phyloP scores from a whole-genome alignment of 1,140 invertebrate genomes.

The Scaptodrosophila lebanonensis region DNA sequence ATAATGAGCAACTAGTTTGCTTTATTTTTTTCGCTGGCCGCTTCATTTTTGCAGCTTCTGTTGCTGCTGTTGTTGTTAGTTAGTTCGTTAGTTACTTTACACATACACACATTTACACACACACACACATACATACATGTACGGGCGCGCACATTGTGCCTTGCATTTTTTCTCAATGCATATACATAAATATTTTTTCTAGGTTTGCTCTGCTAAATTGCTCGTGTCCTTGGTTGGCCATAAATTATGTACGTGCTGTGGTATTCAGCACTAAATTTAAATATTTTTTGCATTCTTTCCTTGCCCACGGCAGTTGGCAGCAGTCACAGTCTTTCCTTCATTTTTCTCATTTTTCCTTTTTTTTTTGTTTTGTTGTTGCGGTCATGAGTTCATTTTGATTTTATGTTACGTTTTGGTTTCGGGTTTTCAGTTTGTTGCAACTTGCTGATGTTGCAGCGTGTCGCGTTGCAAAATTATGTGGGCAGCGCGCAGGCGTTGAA shows the following conservation, averaged over 20 bases:
- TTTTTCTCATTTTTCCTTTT: constrained; percentile 17
- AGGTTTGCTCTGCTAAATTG: constrained; percentile 66
- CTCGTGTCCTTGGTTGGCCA: constrained; percentile 73
- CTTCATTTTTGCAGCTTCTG: constrained; percentile 1
- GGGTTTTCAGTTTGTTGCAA: constrained; percentile 51
- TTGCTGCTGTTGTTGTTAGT: constrained; percentile 35
- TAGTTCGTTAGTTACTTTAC: constrained; percentile 57
- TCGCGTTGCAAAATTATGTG: constrained; percentile 38
- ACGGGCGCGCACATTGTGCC: constrained; percentile 13
- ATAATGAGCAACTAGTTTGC: constrained; percentile 35
- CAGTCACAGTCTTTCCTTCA: not conserved
- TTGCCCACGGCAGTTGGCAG: constrained; percentile 11
- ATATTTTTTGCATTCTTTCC: constrained; percentile 35
- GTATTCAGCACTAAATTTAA: constrained; percentile 76
- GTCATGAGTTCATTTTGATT: constrained; percentile 75
- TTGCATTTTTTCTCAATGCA: constrained; percentile 38
- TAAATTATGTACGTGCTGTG: constrained; percentile 75
- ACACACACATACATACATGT: constrained; percentile 3
- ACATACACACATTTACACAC: constrained; percentile 8
- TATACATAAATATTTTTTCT: constrained; percentile 38
- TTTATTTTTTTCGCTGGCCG: constrained; percentile 18
- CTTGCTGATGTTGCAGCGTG: constrained; percentile 24
- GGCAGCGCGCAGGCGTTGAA: constrained; percentile 54
- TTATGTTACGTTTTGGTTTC: constrained; percentile 72
- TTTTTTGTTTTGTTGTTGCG: constrained; percentile 32